Base-by-base conservation (phyloP, 1,140 invertebrate genomes). In the Aphelinus certus region DNA sequence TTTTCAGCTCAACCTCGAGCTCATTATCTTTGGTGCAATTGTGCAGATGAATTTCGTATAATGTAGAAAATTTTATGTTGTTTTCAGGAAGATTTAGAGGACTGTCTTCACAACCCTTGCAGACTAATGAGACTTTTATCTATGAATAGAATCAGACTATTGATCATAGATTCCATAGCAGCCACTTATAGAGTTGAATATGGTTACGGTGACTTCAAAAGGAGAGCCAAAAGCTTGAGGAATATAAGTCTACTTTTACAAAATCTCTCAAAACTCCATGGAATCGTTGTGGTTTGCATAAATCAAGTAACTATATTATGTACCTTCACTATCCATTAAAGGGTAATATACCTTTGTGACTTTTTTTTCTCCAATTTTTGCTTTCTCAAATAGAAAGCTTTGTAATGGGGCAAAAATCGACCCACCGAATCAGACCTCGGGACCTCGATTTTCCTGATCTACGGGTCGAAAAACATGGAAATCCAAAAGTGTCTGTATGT, bases 91-190 rank as follows among this genome's bases (percentile, higher is more conserved):
- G 86, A 88, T 62, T 81, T 95, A 46, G 87, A 91, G 56, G 77
- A 85, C 7, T 94, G 92, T 81, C 78, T 94, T 1, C 79, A 55
- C 6, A 43, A 62, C 49, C n/a, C 79, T 2, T 81, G 86, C 61
- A 88, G 88, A 71, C 80, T 94, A 62, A 85, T 86, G 3, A 45
- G 80, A 26, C 77, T 91, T 49, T 76, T 93, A 72, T 78, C 81
- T n/a, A 81, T 76, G 60, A 81, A 87, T 58, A 86, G 87, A 75
- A 90, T 95, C 64, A 91, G 91, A 3, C 81, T 95, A 26, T 85
- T 95, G 68, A 82, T 95, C 2, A 88, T 95, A 42, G 94, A 95
- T 82, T 95, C 94, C 2, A 91, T 95, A 73, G 93, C 93, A 42
- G 93, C 92, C 3, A 84, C 93, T 48, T 94, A 93, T 82, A 89